Base-by-base conservation (phyloP, 1,140 invertebrate genomes). In the Aleiodes sp. region DNA sequence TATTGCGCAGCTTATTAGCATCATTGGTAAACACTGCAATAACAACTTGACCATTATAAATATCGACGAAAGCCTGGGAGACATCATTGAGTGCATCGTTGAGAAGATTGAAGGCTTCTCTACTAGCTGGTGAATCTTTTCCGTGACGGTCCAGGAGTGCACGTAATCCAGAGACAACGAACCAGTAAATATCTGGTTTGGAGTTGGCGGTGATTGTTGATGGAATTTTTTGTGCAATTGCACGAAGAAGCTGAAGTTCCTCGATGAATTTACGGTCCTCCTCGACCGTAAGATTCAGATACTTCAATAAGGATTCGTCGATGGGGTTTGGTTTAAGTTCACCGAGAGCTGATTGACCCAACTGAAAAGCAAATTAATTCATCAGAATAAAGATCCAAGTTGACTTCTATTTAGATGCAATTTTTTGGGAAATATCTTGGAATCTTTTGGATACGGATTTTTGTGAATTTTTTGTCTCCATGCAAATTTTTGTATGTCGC, bases 11-110 rank as follows among this genome's bases (percentile, higher is more conserved):
- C 76, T 91, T 89, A 71, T 88, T 90, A 7, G 88, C 87, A 86
- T 93, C 89, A 74, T 91, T 90, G 7, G 89, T 88, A 37, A 93
- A 87, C 16, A 87, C 86, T 33, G 88, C 87, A 57, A 94, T 87
- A 24, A 94, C 76, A 52, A 93, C 92, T 68, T 90, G 84, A 29
- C 88, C 89, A 75, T 91, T 87, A 74, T 93, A 93, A 2, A 88
- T 89, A 68, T 90, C 88, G 39, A 84, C 83, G 75, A 92, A 92
- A 3, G 89, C 89, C 64, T 88, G 80, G 57, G 84, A 89, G 26
- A 93, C 74, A 4, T 87, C 82, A 43, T 85, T 75, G 10, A 93
- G 75, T 3, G 87, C 88, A 56, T 90, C 84, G 77, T 87, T 88
- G 4, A 93, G 79, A 14, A 94, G 73, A 65, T 88, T 85, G 69